These are phyloP conservation scores for Sus scrofa DNA, from an alignment of 2,113 vertebrate species.

Conservation along the genomic window T2T-Sscrofa CM000824.6:88016001-88016500, in stretches of 20 bases:
- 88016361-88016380: neutral
- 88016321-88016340: neutral
- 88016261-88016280: neutral
- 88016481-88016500: neutral
- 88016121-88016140: neutral
- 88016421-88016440: neutral
- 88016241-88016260: neutral
- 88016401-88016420: neutral
- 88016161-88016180: neutral
- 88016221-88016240: conserved; percentile 23
- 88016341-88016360: neutral
- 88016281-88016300: neutral
- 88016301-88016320: neutral
- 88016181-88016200: neutral
- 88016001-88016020: neutral
- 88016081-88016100: neutral
- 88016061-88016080: neutral
- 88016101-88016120: neutral
- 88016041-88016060: neutral
- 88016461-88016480: neutral
- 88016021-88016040: neutral
- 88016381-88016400: neutral
- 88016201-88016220: conserved; percentile 50
- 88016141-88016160: neutral
- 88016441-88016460: neutral